Evolutionary conservation across 2,113 vertebrate species (phyloP).

Genomic region (Cromileptes altivelis): DNA sequence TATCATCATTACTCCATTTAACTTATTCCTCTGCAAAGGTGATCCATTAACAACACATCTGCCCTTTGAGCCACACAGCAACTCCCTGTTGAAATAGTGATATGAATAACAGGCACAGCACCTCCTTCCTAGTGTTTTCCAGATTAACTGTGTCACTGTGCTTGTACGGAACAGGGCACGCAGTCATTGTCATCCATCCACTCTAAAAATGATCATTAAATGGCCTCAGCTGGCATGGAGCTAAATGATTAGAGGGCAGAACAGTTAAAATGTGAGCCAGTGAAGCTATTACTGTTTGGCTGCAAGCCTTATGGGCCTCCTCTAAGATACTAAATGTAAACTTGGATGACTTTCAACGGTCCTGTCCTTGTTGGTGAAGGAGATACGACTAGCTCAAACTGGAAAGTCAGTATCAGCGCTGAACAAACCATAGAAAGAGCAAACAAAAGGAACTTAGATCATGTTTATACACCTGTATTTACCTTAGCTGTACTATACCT

Average conservation of each 20-base stretch:
- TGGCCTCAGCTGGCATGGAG: constrained; percentile 19
- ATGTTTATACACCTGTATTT: not conserved
- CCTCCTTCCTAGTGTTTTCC: not conserved
- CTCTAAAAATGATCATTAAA: constrained; percentile 6
- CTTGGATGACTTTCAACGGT: constrained; percentile 58
- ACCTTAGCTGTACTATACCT: not conserved
- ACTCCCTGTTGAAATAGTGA: constrained; percentile 3
- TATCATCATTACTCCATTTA: not conserved
- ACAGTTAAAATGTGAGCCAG: constrained; percentile 31
- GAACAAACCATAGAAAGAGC: not conserved
- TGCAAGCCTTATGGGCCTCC: constrained; percentile 28
- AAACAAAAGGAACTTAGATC: not conserved
- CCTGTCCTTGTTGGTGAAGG: constrained; percentile 38
- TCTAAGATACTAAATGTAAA: constrained; percentile 38
- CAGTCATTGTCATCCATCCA: constrained; percentile 4
- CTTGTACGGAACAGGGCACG: not conserved
- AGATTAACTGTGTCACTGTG: not conserved
- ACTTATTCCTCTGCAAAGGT: constrained; percentile 3
- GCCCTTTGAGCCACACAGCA: not conserved
- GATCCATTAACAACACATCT: constrained; percentile 15
- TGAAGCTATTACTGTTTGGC: constrained; percentile 54
- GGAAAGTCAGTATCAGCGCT: constrained; percentile 35
- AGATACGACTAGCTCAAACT: constrained; percentile 26
- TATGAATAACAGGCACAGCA: constrained; percentile 3
- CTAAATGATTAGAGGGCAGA: constrained; percentile 28